A percentile compares a stretch with the other conserved stretches of the same genome.
These are phyloP conservation scores for Drosophila merina DNA, from an alignment of 2,888 invertebrate genomes.

Conservation along the genomic window DNA sequence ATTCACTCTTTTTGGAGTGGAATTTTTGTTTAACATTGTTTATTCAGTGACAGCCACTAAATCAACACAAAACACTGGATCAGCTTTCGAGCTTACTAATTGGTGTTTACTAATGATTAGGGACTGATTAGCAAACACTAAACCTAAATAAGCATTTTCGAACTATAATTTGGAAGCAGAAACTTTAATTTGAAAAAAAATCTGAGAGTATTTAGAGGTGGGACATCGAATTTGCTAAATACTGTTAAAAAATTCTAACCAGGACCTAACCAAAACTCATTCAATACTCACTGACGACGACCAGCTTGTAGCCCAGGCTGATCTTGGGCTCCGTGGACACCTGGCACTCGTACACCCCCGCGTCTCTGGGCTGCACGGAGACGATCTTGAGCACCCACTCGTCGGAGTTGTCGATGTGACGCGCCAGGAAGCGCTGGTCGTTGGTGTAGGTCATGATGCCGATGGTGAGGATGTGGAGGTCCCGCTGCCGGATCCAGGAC, in stretches of 20 bases:
- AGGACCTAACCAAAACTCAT: too few relatives aligned
- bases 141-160: too few relatives aligned
- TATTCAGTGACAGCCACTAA: too few relatives aligned
- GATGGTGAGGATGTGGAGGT: constrained; percentile 90
- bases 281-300: constrained; percentile 88
- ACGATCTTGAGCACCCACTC: constrained; percentile 90
- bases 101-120: too few relatives aligned
- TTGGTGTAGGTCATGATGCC: constrained; percentile 90
- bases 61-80: too few relatives aligned
- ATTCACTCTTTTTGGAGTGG: neutral
- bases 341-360: constrained; percentile 90
- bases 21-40: neutral
- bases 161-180: too few relatives aligned
- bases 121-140: too few relatives aligned
- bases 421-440: constrained; percentile 89
- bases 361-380: constrained; percentile 88
- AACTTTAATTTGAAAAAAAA: too few relatives aligned
- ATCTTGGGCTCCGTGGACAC: constrained; percentile 92
- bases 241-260: too few relatives aligned
- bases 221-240: too few relatives aligned
- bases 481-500: constrained; percentile 93
- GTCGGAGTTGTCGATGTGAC: constrained; percentile 89
- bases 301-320: constrained; percentile 89
- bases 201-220: too few relatives aligned
- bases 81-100: too few relatives aligned